Conservation (phyloP, 2,888 invertebrate species). For the Drosophila parthenogenetica region DNA sequence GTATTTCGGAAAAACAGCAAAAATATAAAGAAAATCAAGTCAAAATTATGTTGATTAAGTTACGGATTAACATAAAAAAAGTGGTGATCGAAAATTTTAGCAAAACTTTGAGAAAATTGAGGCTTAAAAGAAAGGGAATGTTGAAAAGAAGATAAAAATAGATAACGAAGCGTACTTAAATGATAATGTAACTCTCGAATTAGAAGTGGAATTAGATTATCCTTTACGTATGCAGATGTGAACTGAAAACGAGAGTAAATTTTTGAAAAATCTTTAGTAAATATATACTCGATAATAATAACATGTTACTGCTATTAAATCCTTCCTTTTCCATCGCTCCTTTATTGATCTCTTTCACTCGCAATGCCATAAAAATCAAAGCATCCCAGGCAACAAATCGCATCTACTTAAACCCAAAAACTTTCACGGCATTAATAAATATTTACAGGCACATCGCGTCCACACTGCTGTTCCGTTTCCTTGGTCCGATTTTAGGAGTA, state of each 20-base stretch:
- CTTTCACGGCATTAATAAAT: slow-evolving; percentile 75
- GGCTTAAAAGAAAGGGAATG: not conserved
- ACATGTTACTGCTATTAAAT: slow-evolving; percentile 22
- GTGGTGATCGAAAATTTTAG: slow-evolving; percentile 45
- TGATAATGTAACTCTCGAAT: slow-evolving; percentile 7
- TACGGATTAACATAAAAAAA: slow-evolving; percentile 31
- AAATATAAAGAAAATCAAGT: not conserved
- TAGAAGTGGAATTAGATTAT: slow-evolving; percentile 2
- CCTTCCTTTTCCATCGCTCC: not conserved
- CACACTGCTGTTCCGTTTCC: slow-evolving; percentile 38
- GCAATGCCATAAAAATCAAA: slow-evolving; percentile 69
- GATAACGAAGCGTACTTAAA: not conserved
- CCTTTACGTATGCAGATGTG: not conserved
- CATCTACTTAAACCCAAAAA: slow-evolving; percentile 59
- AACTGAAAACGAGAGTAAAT: not conserved
- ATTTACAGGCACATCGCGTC: slow-evolving; percentile 81
- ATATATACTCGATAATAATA: slow-evolving; percentile 35
- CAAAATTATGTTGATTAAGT: not conserved
- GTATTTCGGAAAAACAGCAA: slow-evolving; percentile 7
- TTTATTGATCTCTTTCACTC: slow-evolving; percentile 44
- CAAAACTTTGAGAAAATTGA: not conserved
- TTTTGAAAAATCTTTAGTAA: slow-evolving; percentile 23
- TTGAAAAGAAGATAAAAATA: not conserved
- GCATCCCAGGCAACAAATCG: slow-evolving; percentile 52
- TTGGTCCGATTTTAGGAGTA: not conserved